These are phyloP conservation scores for Deilephila porcellus DNA, from an alignment of 2,888 invertebrate species.

Conservation along the genomic window DNA sequence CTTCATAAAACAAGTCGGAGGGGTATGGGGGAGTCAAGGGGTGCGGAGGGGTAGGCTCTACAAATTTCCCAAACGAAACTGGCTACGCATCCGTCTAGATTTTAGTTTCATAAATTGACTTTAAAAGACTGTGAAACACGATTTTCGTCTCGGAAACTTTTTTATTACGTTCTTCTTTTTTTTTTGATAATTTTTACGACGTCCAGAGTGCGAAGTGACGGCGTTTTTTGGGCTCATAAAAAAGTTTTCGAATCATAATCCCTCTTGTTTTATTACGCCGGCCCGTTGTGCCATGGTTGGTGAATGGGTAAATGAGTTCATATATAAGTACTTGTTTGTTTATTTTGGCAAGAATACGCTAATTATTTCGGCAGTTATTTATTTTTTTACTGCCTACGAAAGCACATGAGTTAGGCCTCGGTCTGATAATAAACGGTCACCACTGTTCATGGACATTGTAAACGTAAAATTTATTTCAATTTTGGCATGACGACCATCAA, in stretches of 20 bases:
- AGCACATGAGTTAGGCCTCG: background rate
- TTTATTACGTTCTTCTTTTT: constrained; percentile 23
- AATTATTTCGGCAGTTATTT: too few relatives aligned
- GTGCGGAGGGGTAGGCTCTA: background rate
- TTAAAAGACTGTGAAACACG: constrained; percentile 30
- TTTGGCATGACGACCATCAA: too few relatives aligned
- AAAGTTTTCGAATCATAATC: constrained; percentile 32
- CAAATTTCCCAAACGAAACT: background rate
- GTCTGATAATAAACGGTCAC: too few relatives aligned
- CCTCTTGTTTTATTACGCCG: constrained; percentile 23
- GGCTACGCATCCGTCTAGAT: background rate
- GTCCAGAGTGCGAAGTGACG: constrained; percentile 22
- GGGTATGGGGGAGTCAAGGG: too few relatives aligned
- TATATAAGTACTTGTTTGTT: background rate
- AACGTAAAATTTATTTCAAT: too few relatives aligned
- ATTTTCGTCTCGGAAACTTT: constrained; percentile 30
- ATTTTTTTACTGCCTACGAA: background rate
- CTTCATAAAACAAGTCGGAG: constrained; percentile 13
- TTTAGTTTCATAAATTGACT: constrained; percentile 28
- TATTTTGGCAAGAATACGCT: background rate
- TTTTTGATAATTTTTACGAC: constrained; percentile 29
- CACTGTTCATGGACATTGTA: too few relatives aligned
- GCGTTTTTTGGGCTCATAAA: constrained; percentile 25
- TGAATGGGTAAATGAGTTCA: background rate
- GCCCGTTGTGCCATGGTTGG: background rate